phyloP scores from a whole-genome alignment of 2,113 vertebrate species.

The Poeciliopsis prolifica region DNA sequence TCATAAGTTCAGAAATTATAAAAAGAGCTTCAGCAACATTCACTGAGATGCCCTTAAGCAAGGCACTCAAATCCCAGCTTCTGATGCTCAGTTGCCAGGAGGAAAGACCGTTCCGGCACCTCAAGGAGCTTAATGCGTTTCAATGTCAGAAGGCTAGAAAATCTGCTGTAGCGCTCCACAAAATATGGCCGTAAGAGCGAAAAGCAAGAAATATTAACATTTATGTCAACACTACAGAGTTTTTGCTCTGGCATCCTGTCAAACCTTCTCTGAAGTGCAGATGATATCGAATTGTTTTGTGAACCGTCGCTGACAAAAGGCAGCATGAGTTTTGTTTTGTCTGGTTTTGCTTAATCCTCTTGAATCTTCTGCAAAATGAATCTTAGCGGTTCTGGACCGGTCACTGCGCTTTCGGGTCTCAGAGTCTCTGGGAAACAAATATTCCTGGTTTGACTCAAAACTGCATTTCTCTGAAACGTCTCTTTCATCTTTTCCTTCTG shows the following conservation, averaged over 20 bases:
- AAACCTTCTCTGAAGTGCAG: not conserved
- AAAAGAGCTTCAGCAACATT: conserved; percentile 8
- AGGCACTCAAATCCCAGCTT: conserved; percentile 26
- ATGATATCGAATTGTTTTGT: not conserved
- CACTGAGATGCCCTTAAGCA: conserved; percentile 23
- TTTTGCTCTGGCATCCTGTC: conserved; percentile 19
- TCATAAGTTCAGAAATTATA: not conserved
- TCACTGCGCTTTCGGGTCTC: no score
- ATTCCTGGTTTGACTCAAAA: no score
- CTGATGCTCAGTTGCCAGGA: conserved; percentile 29
- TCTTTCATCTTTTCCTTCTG: no score
- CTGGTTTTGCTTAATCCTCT: not conserved
- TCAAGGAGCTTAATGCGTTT: conserved; percentile 24
- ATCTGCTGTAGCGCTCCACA: not conserved
- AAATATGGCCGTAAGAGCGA: not conserved
- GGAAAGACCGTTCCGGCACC: conserved; percentile 7
- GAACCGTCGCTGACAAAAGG: not conserved
- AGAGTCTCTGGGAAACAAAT: no score
- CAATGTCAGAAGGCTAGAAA: conserved; percentile 1
- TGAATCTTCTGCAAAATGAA: not conserved
- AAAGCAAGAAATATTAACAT: conserved; percentile 16
- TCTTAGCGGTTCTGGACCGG: not conserved
- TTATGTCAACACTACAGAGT: not conserved
- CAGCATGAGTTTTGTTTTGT: not conserved
- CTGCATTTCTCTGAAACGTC: no score